These are phyloP conservation scores for Gymnosoma rotundatum DNA, from an alignment of 2,888 invertebrate genomes.

Conservation along the genomic window DNA sequence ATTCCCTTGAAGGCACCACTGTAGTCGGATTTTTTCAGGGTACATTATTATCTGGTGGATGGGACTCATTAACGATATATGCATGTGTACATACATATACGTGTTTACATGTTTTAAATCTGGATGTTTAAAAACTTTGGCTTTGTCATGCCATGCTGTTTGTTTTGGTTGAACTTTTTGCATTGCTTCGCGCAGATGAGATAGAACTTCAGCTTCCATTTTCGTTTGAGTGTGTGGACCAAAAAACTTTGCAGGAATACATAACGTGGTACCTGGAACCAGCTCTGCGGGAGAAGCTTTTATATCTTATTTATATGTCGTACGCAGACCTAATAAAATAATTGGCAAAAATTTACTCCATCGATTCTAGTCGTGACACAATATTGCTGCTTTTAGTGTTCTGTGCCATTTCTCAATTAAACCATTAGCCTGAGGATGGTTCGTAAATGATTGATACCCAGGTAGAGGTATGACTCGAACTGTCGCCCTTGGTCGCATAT, in stretches of 20 bases:
- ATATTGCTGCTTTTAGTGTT: constrained; percentile 47
- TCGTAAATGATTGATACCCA: constrained; percentile 35
- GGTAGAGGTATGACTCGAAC: constrained; percentile 48
- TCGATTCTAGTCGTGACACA: constrained; percentile 49
- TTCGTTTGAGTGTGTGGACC: too few species aligned
- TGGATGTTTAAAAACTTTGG: too few species aligned
- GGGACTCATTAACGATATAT: not conserved
- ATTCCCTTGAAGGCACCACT: too few species aligned
- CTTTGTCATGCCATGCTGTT: not conserved
- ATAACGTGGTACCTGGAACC: too few species aligned
- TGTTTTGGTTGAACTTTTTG: constrained; percentile 9
- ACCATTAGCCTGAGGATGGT: constrained; percentile 47
- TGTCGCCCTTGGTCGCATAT: constrained; percentile 50
- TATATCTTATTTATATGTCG: too few species aligned
- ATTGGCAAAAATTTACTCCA: too few species aligned
- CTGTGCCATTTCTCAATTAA: constrained; percentile 67
- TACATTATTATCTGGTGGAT: too few species aligned
- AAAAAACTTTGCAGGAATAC: too few species aligned
- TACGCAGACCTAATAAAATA: too few species aligned
- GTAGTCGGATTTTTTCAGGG: not conserved
- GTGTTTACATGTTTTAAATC: not conserved
- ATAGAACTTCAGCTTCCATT: constrained; percentile 10
- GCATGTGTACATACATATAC: constrained; percentile 1
- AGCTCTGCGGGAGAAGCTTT: too few species aligned
- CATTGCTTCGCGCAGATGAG: too few species aligned